Evolutionary conservation across 2,888 invertebrate species (phyloP), one percentile per base, ranked within the genome.

Genomic region (Drosophila anceps): DNA sequence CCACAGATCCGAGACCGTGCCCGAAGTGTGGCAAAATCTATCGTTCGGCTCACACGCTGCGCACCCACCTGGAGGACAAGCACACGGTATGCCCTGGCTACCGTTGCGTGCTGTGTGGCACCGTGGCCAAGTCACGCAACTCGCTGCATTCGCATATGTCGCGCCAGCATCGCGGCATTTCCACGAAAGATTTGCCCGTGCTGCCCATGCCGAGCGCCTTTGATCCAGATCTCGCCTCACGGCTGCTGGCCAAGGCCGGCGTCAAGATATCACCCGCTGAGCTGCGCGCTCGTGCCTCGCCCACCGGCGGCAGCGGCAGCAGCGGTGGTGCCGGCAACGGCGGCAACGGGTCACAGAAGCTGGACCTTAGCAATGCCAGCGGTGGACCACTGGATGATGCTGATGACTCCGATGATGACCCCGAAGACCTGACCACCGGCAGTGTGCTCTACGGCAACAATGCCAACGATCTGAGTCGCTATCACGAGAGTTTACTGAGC

Each of bases 81-180:
- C 98, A 98, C 93, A 98, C 98, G 39, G 96, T 98, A 88, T 98
- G 98, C 91, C 97, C 97, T 0, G 98, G 98, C 59, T 98, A 98
- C 92, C 95, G 98, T 59, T 98, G 98, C 93, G 98, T 98, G 4
- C 94, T 98, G 2, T 98, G 98, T 93, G 98, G 98, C 72, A 98
- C 98, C 0, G 98, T 98, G 69, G 98, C 98, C 50, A 98, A 98
- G 93, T 97, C 97, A 0, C 95, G 98, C 79, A 98, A 98, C 93
- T 97, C 97, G 0, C 94, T 98, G 62, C 98, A 98, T 94, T 98
- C 98, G 67, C 98, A 98, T 93, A 98, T 98, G 98, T 97, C 97
- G 69, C 95, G 98, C 54, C 98, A 98, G 92, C 98, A 98, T 93
- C 95, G 98, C 67, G 98, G 98, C 75, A 98, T 98, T 92, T 97